Evolutionary conservation across 2,888 invertebrate species (phyloP).

Genomic region (Andrena haemorrhoa): DNA sequence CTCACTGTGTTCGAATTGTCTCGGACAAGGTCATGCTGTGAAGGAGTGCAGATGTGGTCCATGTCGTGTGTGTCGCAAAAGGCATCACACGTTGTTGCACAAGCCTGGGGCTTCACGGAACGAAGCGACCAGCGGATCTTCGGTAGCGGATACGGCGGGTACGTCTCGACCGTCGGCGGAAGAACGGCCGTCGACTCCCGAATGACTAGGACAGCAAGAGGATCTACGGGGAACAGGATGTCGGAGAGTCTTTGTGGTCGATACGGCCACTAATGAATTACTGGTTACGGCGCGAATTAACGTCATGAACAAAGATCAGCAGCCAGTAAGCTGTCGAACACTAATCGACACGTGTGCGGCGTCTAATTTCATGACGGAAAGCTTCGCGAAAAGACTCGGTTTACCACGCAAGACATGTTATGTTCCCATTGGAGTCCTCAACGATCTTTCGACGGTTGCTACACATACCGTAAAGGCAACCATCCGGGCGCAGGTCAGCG

Average conservation of each 20-base stretch:
- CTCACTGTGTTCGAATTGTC: neutral
- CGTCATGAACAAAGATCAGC: neutral
- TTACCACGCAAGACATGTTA: neutral
- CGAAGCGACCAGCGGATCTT: neutral
- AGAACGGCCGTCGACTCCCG: neutral
- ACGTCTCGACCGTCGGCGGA: rapidly evolving
- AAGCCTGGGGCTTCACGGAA: neutral
- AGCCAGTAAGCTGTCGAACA: neutral
- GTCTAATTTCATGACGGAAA: slow-evolving; percentile 6
- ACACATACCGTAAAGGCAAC: neutral
- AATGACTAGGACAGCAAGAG: neutral
- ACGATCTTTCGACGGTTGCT: neutral
- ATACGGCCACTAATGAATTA: neutral
- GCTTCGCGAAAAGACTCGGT: neutral
- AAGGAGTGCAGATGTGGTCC: neutral
- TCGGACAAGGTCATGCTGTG: neutral
- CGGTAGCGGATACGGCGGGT: neutral
- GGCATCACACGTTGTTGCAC: neutral
- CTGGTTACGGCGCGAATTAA: neutral
- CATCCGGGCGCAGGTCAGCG: neutral
- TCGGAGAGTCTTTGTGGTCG: neutral
- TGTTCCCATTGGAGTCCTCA: neutral
- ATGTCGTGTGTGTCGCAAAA: neutral
- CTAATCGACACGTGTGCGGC: slow-evolving; percentile 7
- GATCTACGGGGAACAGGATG: neutral